Evolutionary conservation across 2,888 invertebrate species (phyloP).

Genomic region (Drosophila pseudotakahashii): DNA sequence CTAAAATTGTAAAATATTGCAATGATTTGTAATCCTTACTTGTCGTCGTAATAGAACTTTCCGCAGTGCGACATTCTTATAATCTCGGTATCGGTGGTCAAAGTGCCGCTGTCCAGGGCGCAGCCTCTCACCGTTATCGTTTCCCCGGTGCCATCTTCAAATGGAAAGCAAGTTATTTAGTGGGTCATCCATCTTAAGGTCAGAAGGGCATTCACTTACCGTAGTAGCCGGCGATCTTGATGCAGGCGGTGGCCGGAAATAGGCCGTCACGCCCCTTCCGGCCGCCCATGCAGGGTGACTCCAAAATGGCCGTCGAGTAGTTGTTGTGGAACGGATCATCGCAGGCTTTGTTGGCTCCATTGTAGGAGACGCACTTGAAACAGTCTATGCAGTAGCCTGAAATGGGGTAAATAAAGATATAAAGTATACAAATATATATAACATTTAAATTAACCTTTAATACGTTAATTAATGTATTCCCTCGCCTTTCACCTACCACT

Average conservation of each 20-base stretch:
- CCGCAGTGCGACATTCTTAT: constrained; percentile 99
- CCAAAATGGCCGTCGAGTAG: constrained; percentile 91
- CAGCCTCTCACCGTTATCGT: constrained; percentile 95
- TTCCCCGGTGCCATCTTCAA: constrained; percentile 90
- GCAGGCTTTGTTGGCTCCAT: constrained; percentile 92
- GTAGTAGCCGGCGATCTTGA: constrained; percentile 96
- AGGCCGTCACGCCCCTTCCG: constrained; percentile 95
- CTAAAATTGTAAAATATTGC: not conserved
- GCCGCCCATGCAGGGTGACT: constrained; percentile 97
- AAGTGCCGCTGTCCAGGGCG: constrained; percentile 97
- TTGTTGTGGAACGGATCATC: constrained; percentile 99
- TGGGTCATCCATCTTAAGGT: not conserved
- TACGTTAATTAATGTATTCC: not conserved
- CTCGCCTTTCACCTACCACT: constrained; percentile 52
- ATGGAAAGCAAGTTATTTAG: not conserved
- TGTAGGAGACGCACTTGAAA: constrained; percentile 97
- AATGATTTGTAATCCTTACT: constrained; percentile 85
- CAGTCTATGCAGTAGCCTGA: constrained; percentile 92
- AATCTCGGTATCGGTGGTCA: constrained; percentile 98
- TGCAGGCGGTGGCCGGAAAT: constrained; percentile 98
- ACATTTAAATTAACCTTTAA: not conserved
- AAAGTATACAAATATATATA: not conserved
- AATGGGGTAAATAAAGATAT: not conserved
- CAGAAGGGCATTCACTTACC: constrained; percentile 86
- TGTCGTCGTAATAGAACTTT: constrained; percentile 94